Base-by-base conservation (phyloP, 2,888 invertebrate species). In the Argynnis bischoffii region DNA sequence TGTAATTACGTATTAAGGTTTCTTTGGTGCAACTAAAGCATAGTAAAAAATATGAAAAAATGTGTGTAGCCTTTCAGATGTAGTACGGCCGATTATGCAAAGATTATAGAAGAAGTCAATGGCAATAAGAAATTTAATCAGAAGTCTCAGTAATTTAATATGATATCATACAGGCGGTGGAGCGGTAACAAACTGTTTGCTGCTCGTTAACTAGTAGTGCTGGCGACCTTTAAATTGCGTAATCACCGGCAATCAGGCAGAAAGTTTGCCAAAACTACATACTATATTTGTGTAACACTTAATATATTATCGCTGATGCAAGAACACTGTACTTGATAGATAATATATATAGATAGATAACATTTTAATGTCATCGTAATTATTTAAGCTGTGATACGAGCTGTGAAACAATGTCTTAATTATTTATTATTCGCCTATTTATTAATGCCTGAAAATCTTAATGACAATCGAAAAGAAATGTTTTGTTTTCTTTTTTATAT, bases 151-250 rank as follows among this genome's bases (percentile, higher is more conserved):
- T 67, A 66, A 70, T 68, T 55, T 70, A 55, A 59, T 67, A 65
- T 72, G 61, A 55, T 69, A 69, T 64, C 41, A 56, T 56, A 64
- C 77, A 67, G 77, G 77, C 80, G 83, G 74, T 81, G 77, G 80
- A 85, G 80, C 85, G 83, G 83, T 77, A 84, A 88, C 82, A 77
- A 75, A 74, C 78, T 79, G 77, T 87, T 87, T 79, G 76, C 81
- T 82, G 85, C 79, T 85, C 71, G 81, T 86, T 87, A 82, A 76
- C 75, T 80, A 26, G 4, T 26, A 73, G 73, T 70, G 75, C 77
- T 76, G 71, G 79, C 83, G 85, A 88, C 85, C 86, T 88, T 81
- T 79, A 64, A 64, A 79, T 89, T 89, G 82, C 80, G 82, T 81
- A 89, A 89, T 76, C 54, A 47, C 69, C 71, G 75, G 77, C 84